Percentiles rank a stretch among this genome's conserved stretches.
Evolutionary conservation across 1,140 invertebrate genomes (phyloP).

Genomic region (Aporrectodea caliginosa): DNA sequence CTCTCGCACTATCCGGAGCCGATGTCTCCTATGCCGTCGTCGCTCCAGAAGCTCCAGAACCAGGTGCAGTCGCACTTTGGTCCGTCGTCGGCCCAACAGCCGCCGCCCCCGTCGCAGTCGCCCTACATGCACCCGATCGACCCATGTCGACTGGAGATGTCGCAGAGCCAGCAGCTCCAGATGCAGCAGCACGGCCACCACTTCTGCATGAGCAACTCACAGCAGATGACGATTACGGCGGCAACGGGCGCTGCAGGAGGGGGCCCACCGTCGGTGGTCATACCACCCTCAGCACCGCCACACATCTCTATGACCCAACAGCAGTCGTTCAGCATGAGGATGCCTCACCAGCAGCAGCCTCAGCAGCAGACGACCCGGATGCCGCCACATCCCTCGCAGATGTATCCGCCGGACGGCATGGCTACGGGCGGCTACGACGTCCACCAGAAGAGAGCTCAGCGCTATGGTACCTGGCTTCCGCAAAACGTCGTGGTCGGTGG

Average conservation of each 20-base stretch:
- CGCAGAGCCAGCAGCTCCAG: slow-evolving; percentile 58
- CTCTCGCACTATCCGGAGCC: slow-evolving; percentile 46
- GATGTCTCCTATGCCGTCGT: slow-evolving; percentile 39
- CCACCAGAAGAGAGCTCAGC: slow-evolving; percentile 40
- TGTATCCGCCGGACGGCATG: slow-evolving; percentile 35
- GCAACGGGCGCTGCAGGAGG: slow-evolving; percentile 62
- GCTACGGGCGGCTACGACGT: slow-evolving; percentile 4
- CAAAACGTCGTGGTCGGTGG: slow-evolving; percentile 47
- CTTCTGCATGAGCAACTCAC: slow-evolving; percentile 45
- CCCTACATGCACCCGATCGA: neutral
- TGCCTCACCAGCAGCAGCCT: slow-evolving; percentile 34
- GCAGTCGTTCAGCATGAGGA: slow-evolving; percentile 58
- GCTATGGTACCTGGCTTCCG: slow-evolving; percentile 41
- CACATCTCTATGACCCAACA: slow-evolving; percentile 79
- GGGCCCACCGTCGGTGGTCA: slow-evolving; percentile 67
- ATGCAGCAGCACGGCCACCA: slow-evolving; percentile 69
- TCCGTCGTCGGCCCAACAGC: neutral
- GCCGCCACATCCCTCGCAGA: slow-evolving; percentile 33
- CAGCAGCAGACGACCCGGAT: slow-evolving; percentile 1
- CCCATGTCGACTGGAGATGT: slow-evolving; percentile 45
- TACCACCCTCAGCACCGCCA: too few species aligned
- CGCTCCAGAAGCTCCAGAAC: slow-evolving; percentile 53
- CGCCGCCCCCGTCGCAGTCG: slow-evolving; percentile 22
- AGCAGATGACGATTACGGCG: neutral
- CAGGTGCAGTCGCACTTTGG: slow-evolving; percentile 51